These are phyloP conservation scores for Pachydiplax longipennis DNA, from an alignment of 2,888 invertebrate genomes.

Conservation along the genomic window DNA sequence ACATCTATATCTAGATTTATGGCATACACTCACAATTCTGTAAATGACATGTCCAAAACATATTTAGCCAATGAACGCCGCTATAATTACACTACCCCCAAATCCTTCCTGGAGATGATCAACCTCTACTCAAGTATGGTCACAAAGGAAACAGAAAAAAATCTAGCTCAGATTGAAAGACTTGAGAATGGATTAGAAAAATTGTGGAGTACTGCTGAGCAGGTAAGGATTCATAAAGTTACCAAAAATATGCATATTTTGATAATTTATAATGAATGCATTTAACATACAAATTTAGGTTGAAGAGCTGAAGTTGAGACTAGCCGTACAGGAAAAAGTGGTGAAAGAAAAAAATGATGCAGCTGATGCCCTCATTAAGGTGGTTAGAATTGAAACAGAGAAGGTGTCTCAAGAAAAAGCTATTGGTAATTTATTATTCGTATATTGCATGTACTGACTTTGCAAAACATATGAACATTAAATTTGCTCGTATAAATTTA, in stretches of 20 bases:
- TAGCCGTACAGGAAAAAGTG: constrained; percentile 81
- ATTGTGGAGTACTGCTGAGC: constrained; percentile 82
- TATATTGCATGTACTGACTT: background rate
- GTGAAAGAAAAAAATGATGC: constrained; percentile 87
- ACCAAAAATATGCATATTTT: background rate
- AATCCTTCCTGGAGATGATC: constrained; percentile 93
- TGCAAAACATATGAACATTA: too few species aligned
- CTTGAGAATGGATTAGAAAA: constrained; percentile 90
- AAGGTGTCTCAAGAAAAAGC: constrained; percentile 86
- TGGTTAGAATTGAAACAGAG: constrained; percentile 88
- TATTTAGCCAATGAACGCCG: constrained; percentile 86
- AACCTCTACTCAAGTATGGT: constrained; percentile 70
- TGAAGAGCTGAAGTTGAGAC: constrained; percentile 79
- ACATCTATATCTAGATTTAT: constrained; percentile 81
- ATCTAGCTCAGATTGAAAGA: constrained; percentile 77
- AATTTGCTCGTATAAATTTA: too few species aligned
- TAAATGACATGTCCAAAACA: constrained; percentile 81
- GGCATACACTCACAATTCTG: constrained; percentile 88
- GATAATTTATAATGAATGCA: background rate
- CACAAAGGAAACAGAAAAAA: constrained; percentile 63
- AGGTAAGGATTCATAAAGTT: constrained; percentile 63
- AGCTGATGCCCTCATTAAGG: constrained; percentile 85
- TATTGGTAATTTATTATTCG: constrained; percentile 63
- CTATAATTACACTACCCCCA: constrained; percentile 96
- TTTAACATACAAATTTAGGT: constrained; percentile 60